phyloP scores from a whole-genome alignment of 2,113 vertebrate species.

The Vanacampus margaritifer region DNA sequence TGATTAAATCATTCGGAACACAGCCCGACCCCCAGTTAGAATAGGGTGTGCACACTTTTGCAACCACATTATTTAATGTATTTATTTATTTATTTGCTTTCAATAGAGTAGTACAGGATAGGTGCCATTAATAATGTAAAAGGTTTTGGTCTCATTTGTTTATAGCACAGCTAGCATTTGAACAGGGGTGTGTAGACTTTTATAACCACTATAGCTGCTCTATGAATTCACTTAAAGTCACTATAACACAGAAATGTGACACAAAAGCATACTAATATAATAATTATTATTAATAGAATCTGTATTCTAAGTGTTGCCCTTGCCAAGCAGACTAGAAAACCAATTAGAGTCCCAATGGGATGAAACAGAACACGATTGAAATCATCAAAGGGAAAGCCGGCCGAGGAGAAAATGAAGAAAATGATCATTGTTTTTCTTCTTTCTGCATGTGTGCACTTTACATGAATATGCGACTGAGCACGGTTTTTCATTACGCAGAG shows the following conservation, averaged over 20 bases:
- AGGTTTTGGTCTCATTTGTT: conserved; percentile 15
- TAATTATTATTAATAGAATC: conserved; percentile 69
- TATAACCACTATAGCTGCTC: conserved; percentile 57
- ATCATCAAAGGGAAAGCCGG: conserved; percentile 74
- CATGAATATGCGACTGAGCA: conserved; percentile 67
- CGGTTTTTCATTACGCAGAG: conserved; percentile 66
- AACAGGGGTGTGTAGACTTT: conserved; percentile 20
- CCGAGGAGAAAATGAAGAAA: conserved; percentile 70
- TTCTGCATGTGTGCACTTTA: conserved; percentile 66
- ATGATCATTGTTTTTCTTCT: conserved; percentile 68
- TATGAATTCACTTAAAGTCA: conserved; percentile 66
- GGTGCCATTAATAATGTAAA: too few relatives aligned
- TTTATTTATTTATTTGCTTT: too few relatives aligned
- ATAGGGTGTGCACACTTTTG: too few relatives aligned
- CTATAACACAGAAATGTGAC: conserved; percentile 56
- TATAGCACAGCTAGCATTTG: too few relatives aligned
- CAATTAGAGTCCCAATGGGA: conserved; percentile 75
- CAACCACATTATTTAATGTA: too few relatives aligned
- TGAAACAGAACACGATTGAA: conserved; percentile 72
- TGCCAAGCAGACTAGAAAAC: conserved; percentile 58
- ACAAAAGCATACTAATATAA: conserved; percentile 68
- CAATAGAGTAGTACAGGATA: too few relatives aligned
- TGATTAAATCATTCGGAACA: too few relatives aligned
- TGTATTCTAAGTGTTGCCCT: conserved; percentile 68
- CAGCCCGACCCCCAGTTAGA: too few relatives aligned